Evolutionary conservation across 2,113 vertebrate species (phyloP), one percentile per base, ranked within the genome.

Genomic region (Todiramphus saurophagus): DNA sequence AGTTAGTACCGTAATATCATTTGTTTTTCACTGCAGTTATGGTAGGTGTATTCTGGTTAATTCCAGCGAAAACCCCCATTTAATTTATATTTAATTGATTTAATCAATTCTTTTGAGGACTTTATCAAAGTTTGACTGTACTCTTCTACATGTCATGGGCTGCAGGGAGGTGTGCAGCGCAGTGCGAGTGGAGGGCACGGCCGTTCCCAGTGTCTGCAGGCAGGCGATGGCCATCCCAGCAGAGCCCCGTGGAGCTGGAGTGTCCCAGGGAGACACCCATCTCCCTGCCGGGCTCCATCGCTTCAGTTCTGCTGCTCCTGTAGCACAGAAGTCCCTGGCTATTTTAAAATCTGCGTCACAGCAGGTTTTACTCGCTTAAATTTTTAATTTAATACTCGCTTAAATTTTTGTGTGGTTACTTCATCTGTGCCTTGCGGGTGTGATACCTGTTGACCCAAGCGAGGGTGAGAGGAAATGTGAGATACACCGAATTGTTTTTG

Each of bases 1-100:
- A 91, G 93, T 91, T 83, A 37, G n/a, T 41, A 37, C 81, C 89
- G 11, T 51, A 77, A 86, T 92, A 74, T 93, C 18, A 13, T 63
- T 86, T 95, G 90, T 18, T 74, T 62, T 75, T 90, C 39, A 53
- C 60, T 31, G n/a, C 37, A 46, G 58, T 73, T 83, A 15, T 18
- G 58, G 77, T 83, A 46, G n/a, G 55, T 46, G 21, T 15, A 53
- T 28, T 48, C 43, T 33, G 37, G 44, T 83, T 94, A 94, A 88
- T 86, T 90, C 88, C 73, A 93, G 77, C 31, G 81, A 84, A 76
- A 41, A 18, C 25, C 15, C 28, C 11, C 39, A 31, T 8, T 62
- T 48, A 59, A 39, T 73, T 85, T 67, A 23, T 89, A 73, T 94
- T 59, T 90, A 92, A 91, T 83, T 80, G 76, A 44, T 14, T 51